Conservation (phyloP, 2,113 vertebrate genomes). For the Erpornis zantholeuca region DNA sequence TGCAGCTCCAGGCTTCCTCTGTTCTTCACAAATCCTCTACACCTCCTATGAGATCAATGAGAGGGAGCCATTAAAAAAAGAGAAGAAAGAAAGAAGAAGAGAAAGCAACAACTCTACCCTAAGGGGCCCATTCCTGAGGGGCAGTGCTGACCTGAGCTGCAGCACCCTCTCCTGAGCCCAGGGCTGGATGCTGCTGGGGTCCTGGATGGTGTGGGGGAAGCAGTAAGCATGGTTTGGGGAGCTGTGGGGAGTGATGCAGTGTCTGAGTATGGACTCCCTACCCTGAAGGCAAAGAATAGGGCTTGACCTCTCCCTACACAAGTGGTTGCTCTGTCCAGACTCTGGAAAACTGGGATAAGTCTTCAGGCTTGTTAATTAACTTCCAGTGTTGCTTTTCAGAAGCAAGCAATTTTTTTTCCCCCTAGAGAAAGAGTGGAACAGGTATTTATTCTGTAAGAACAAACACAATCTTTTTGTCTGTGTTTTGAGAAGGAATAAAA, state of each 20-base stretch:
- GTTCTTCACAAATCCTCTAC: not conserved
- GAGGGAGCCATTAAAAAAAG: not conserved
- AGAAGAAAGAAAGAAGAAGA: too few species aligned
- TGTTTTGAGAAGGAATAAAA: not conserved
- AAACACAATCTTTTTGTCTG: not conserved
- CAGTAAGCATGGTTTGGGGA: not conserved
- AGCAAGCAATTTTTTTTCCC: not conserved
- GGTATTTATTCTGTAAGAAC: not conserved
- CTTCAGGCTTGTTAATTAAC: not conserved
- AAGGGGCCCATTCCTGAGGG: fast-evolving
- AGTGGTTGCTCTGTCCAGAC: not conserved
- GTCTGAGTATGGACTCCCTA: not conserved
- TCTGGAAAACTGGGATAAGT: not conserved
- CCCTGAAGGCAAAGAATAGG: not conserved
- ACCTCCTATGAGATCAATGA: fast-evolving
- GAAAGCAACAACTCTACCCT: not conserved
- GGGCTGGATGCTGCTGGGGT: not conserved
- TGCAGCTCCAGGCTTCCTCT: not conserved
- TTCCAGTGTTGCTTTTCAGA: not conserved
- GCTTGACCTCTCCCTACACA: not conserved
- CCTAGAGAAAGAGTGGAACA: not conserved
- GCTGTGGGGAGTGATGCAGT: not conserved
- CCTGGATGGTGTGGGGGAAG: not conserved
- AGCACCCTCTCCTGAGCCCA: not conserved
- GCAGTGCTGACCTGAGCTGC: not conserved